Evolutionary conservation across 2,888 invertebrate species (phyloP), one percentile per base, ranked within the genome.

Genomic region (Hemaris fuciformis): DNA sequence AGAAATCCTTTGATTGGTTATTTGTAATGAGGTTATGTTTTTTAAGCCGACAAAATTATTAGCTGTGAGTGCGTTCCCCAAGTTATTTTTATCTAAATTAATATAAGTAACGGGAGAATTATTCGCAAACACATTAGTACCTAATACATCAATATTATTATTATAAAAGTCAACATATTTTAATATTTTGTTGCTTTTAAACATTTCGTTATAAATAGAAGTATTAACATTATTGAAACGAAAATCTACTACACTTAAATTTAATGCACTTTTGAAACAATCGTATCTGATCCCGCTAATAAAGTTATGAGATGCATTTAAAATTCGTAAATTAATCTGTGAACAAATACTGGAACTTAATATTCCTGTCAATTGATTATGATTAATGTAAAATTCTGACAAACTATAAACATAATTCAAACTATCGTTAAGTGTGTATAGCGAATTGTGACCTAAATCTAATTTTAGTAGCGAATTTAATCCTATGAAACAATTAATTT

Each of bases 241-340:
- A 3, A 91, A 72, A 68, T 91, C 91, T 0, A 87, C 57, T 0
- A 43, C 60, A 64, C 73, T 60, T 27, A 91, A 74, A 62, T 76
- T 74, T 2, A 71, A 67, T 2, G 84, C 83, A 66, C 80, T 80
- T 60, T 74, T 81, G 59, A 91, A 90, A 65, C 85, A 84, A 64
- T 84, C 83, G 0, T 77, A 74, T 42, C 89, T 88, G 1, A 91
- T 60, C 3, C 57, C 63, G 68, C 78, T 74, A 13, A 91, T 80
- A 0, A 57, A 62, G 67, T 91, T 91, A 64, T 85, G 69, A 0
- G 90, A 88, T 41, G 84, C 71, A 62, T 91, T 91, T 1, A 89
- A 61, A 8, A 66, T 42, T 62, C 78, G 66, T n/a, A 91, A 67
- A 15, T 73, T 68, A 13, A 66, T 66, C 7, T 89, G 67, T 23